Evolutionary conservation across 2,797 vertebrate species (phyloP), one percentile per base, ranked within the genome.

Genomic region (Aythya fuligula): DNA sequence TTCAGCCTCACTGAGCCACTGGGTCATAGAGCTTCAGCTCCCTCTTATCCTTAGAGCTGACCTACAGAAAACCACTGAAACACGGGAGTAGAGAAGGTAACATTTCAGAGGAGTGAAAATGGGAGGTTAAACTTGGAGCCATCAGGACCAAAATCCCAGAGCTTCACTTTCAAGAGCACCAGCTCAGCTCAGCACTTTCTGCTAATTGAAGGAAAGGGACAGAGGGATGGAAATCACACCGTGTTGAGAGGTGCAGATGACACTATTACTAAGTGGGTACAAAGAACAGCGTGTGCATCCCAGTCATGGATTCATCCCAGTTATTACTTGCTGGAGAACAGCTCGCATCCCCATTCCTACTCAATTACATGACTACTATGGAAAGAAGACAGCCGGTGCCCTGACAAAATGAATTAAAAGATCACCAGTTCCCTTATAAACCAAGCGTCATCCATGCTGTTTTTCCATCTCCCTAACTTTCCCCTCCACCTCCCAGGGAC

Each of bases 381-480:
- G 56, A 85, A 82, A 85, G 92, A 84, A 89, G 69, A 92, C 81
- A 89, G 74, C 67, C 79, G 65, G 77, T 9, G 5, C 53, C 67
- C 84, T 92, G 77, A 90, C 90, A 93, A 95, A 45, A 87, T 12
- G 8, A 94, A 95, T 85, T 95, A 85, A 71, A 89, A 92, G 71
- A 89, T 93, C 60, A 73, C 27, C 83, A 41, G 64, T n/a, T 92
- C 77, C 64, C n/a, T 79, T 74, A 72, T 16, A 69, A 82, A 76
- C 20, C 56, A 84, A 85, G n/a, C 19, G n/a, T 57, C 64, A 79
- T 27, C 60, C 32, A 38, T 13, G 47, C 60, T 85, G 66, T 11
- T 89, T 95, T 76, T 64, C 39, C 49, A 57, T 30, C 64, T 90
- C 61, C 0, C 32, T 82, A 62, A 67, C 45, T 64, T 17, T 36